These are phyloP conservation scores for Condylostylus longicornis DNA, from an alignment of 1,140 invertebrate genomes.

Conservation along the genomic window DNA sequence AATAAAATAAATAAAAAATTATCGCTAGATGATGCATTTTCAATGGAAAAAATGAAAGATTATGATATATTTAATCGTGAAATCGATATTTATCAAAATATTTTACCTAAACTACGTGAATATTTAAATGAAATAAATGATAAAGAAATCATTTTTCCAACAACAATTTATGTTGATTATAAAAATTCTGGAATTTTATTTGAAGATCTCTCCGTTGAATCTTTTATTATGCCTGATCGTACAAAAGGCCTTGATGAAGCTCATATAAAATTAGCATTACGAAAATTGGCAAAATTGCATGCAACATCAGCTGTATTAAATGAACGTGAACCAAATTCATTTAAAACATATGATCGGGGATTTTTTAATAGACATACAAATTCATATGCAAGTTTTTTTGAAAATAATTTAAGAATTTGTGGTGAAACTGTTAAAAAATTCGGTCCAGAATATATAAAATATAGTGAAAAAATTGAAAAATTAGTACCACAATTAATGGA, in stretches of 20 bases:
- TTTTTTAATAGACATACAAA: slow-evolving; percentile 27
- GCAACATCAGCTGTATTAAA: slow-evolving; percentile 34
- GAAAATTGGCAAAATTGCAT: slow-evolving; percentile 41
- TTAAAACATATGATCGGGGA: slow-evolving; percentile 23
- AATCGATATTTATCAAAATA: slow-evolving; percentile 24
- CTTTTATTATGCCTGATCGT: slow-evolving; percentile 36
- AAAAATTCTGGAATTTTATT: slow-evolving; percentile 21
- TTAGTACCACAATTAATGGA: slow-evolving; percentile 21
- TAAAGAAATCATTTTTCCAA: slow-evolving; percentile 21
- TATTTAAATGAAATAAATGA: slow-evolving; percentile 19
- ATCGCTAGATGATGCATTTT: slow-evolving; percentile 26
- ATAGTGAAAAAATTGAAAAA: slow-evolving; percentile 17
- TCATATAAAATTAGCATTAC: slow-evolving; percentile 35
- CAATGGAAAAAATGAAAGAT: slow-evolving; percentile 16
- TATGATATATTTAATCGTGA: slow-evolving; percentile 31
- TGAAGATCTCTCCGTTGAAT: slow-evolving; percentile 21
- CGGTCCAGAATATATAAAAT: slow-evolving; percentile 17
- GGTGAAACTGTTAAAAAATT: slow-evolving; percentile 11
- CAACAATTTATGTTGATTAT: slow-evolving; percentile 21
- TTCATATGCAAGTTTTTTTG: slow-evolving; percentile 18
- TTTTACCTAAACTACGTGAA: slow-evolving; percentile 22
- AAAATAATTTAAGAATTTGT: slow-evolving; percentile 18
- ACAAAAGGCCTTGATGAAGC: slow-evolving; percentile 36
- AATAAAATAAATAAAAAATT: too few relatives aligned
- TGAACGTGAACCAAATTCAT: slow-evolving; percentile 15